Evolutionary conservation across 2,113 vertebrate genomes (phyloP).

Genomic region (Ibidorhyncha struthersii): DNA sequence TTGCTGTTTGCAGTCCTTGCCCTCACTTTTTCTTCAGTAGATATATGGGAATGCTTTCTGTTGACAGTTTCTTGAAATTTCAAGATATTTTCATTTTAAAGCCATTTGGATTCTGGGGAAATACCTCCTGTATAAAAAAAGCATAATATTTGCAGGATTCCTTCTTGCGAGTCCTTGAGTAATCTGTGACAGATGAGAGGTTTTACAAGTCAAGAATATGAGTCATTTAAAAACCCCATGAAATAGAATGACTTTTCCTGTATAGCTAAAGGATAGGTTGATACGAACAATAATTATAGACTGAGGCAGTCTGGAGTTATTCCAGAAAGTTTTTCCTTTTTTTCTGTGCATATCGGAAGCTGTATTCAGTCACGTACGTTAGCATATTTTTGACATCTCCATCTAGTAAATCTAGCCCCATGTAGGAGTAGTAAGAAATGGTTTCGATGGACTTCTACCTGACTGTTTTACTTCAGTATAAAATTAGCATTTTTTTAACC

Average conservation of each 20-base stretch:
- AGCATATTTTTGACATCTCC: background rate
- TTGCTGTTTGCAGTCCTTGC: background rate
- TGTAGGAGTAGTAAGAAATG: background rate
- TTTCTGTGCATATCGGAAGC: background rate
- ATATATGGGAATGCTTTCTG: background rate
- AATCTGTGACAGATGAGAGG: conserved; percentile 11
- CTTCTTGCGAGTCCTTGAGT: background rate
- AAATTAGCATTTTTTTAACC: background rate
- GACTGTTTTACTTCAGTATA: background rate
- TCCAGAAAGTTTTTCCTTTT: background rate
- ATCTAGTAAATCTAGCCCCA: background rate
- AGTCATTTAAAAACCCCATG: background rate
- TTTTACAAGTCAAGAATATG: conserved; percentile 25
- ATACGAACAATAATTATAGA: conserved; percentile 9
- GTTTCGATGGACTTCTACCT: background rate
- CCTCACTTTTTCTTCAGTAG: background rate
- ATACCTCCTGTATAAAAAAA: background rate
- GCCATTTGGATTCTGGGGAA: background rate
- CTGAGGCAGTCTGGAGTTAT: background rate
- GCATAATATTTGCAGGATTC: background rate
- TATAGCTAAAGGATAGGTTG: conserved; percentile 7
- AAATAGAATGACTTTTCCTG: conserved; percentile 3
- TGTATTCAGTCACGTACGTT: background rate
- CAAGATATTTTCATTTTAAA: background rate
- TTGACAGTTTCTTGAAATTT: background rate